Conservation (phyloP, 2,888 invertebrate genomes). For the Crossocerus cetratus region DNA sequence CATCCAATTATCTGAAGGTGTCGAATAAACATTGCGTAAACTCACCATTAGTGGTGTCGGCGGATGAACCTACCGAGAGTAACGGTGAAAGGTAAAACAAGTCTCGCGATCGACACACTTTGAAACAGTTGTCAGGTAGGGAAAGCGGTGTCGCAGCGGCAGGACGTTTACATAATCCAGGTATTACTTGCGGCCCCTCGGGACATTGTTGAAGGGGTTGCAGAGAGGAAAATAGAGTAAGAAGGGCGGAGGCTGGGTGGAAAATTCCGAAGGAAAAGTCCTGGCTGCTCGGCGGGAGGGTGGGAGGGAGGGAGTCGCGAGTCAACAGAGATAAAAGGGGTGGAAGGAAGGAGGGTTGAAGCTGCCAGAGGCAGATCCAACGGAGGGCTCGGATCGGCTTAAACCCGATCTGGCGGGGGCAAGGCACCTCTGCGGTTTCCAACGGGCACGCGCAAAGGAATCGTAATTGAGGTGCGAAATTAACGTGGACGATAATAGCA, state of each 20-base stretch:
- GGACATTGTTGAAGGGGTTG: slow-evolving; percentile 55
- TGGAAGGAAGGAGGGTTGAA: slow-evolving; percentile 29
- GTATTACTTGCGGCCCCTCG: slow-evolving; percentile 66
- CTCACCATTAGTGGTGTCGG: too few species aligned
- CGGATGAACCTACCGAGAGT: not conserved
- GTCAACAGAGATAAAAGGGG: slow-evolving; percentile 2
- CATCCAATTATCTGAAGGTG: too few species aligned
- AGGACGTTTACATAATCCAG: slow-evolving; percentile 68
- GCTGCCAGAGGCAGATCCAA: slow-evolving; percentile 46
- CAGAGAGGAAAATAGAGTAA: slow-evolving; percentile 22
- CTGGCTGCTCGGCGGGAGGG: slow-evolving; percentile 15
- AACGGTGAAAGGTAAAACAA: slow-evolving; percentile 5
- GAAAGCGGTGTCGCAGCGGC: slow-evolving; percentile 62
- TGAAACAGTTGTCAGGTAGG: slow-evolving; percentile 43
- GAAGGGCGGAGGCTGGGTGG: slow-evolving; percentile 46
- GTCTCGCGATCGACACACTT: slow-evolving; percentile 14
- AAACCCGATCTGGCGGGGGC: too few species aligned
- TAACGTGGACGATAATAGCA: too few species aligned
- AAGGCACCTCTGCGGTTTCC: too few species aligned
- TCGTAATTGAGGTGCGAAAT: too few species aligned
- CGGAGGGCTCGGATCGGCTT: not conserved
- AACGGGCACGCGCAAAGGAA: too few species aligned
- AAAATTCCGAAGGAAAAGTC: slow-evolving; percentile 46
- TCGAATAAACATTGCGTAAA: too few species aligned
- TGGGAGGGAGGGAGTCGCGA: slow-evolving; percentile 17